Base-by-base conservation (phyloP, 1,140 invertebrate genomes). In the Eubasilissa regina region DNA sequence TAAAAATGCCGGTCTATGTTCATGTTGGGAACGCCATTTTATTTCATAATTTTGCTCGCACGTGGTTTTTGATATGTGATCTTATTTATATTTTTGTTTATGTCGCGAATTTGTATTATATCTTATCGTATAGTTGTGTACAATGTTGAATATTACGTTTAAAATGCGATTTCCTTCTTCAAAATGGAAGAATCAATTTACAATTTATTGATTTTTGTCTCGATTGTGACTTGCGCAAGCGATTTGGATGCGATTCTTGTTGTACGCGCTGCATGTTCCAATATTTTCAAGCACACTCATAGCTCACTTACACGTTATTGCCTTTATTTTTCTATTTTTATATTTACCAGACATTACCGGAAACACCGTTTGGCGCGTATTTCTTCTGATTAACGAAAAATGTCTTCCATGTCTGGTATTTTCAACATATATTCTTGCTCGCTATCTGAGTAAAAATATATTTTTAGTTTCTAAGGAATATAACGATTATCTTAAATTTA, bases 61-160 rank as follows among this genome's bases (percentile, higher is more conserved):
- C 78, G 72, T 78, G 76, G 68, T 77, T 58, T 21, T 68, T 68
- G 48, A 68, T 68, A 68, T 68, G 64, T 45, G 64, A 45, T 68
- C 15, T 68, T 47, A 68, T 68, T n/a, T 68, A 17, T 68, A 68
- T 68, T 68, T 47, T 68, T 68, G 64, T 68, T 68, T 68, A 68
- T 62, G 35, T 81, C 21, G 15, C 11, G 13, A 56, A n/a, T 73
- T 68, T 12, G 10, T 12, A 25, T 9, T 12, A 3, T 11, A 44
- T 64, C 8, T 35, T 13, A 21, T 9, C 35, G 21, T 11, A 25
- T 64, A 35, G 19, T 11, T 64, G 19, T 35, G 19, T 64, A 64
- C 17, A 64, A 25, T 64, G 19, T 12, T 25, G 19, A 64, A 25
- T 43, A 13, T 64, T 64, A n/a, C 8, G 21, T 58, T 7, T 19